Conservation (phyloP, 2,113 vertebrate genomes). For the Amphiprion ocellaris region DNA sequence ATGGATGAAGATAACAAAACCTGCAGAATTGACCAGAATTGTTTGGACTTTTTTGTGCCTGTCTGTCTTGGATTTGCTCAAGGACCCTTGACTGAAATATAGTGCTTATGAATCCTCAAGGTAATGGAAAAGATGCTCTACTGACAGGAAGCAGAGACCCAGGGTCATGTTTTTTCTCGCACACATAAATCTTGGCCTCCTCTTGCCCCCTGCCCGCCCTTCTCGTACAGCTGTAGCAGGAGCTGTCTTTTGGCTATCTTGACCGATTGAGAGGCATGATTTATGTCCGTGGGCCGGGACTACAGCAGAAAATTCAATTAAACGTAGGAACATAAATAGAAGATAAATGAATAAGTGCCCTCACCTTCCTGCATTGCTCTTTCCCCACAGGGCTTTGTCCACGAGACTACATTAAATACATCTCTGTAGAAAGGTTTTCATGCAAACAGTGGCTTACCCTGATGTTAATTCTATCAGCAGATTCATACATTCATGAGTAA, state of each 20-base stretch:
- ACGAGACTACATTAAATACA: constrained; percentile 29
- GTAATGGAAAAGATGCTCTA: constrained; percentile 76
- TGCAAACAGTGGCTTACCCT: constrained; percentile 16
- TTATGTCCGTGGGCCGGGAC: constrained; percentile 59
- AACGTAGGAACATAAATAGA: constrained; percentile 75
- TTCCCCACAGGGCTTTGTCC: constrained; percentile 37
- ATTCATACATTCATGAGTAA: constrained; percentile 13
- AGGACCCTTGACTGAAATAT: constrained; percentile 73
- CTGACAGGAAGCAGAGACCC: constrained; percentile 68
- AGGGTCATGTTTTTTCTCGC: constrained; percentile 71
- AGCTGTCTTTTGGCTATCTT: constrained; percentile 67
- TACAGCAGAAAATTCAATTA: constrained; percentile 80
- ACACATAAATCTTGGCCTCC: constrained; percentile 74
- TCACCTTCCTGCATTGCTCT: constrained; percentile 35
- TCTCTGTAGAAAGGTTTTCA: constrained; percentile 38
- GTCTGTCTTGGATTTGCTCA: constrained; percentile 55
- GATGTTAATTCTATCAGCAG: constrained; percentile 22
- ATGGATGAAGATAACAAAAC: not conserved
- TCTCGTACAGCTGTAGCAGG: constrained; percentile 62
- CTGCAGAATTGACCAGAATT: not conserved
- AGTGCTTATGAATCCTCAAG: constrained; percentile 69
- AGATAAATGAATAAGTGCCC: constrained; percentile 67
- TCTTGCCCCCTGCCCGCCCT: constrained; percentile 58
- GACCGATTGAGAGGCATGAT: constrained; percentile 76
- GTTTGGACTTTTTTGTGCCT: constrained; percentile 48